Evolutionary conservation across 2,113 vertebrate species (phyloP).

Genomic region (Suricata suricatta): DNA sequence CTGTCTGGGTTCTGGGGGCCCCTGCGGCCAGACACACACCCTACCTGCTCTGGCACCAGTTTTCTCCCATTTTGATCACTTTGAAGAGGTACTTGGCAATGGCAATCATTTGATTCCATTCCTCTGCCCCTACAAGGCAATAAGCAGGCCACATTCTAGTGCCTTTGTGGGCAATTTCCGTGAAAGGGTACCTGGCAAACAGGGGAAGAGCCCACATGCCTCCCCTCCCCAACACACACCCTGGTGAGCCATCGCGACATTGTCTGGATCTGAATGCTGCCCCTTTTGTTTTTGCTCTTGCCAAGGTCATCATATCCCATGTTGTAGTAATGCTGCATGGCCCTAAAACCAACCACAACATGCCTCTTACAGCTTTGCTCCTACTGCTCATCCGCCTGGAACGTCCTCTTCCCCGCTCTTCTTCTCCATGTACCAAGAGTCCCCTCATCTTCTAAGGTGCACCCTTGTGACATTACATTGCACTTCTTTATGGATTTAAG

Average conservation of each 20-base stretch:
- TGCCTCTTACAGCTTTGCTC: background rate
- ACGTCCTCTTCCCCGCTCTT: no score
- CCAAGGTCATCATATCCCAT: background rate
- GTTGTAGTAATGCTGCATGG: background rate
- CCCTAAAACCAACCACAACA: background rate
- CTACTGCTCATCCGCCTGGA: background rate
- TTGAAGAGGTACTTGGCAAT: background rate
- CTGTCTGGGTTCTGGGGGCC: background rate
- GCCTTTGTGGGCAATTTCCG: background rate
- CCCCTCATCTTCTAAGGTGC: background rate
- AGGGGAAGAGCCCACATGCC: background rate
- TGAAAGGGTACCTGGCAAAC: background rate
- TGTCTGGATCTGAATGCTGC: background rate
- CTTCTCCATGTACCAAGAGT: background rate
- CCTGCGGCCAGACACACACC: background rate
- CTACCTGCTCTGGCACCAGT: background rate
- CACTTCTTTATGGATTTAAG: background rate
- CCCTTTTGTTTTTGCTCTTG: background rate
- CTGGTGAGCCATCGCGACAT: background rate
- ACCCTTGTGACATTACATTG: background rate
- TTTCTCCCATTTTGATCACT: background rate
- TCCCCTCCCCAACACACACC: background rate
- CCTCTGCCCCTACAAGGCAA: background rate
- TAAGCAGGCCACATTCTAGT: background rate
- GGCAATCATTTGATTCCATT: background rate